These are phyloP conservation scores for Cydia strobilella DNA, from an alignment of 1,140 invertebrate species.

Conservation along the genomic window DNA sequence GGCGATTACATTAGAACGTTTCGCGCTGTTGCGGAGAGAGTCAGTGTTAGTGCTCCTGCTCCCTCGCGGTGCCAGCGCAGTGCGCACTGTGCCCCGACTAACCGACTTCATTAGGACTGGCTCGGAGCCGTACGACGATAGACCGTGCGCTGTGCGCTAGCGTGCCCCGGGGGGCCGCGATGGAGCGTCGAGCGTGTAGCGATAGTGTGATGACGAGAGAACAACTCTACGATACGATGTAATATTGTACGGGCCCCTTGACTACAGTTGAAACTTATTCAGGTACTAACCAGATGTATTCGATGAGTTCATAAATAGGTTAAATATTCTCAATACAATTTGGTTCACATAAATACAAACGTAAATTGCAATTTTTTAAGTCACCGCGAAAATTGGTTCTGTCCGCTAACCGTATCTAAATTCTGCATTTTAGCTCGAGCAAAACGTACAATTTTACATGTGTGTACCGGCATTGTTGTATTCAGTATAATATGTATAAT, in stretches of 20 bases:
- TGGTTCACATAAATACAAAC: too few species aligned
- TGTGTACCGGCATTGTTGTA: neutral
- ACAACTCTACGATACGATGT: neutral
- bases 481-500: too few species aligned
- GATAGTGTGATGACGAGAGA: neutral
- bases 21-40: constrained; percentile 64
- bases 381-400: neutral
- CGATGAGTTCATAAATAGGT: neutral
- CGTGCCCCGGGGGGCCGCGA: constrained; percentile 37
- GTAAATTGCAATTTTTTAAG: neutral
- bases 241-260: neutral
- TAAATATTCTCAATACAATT: too few species aligned
- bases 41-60: neutral
- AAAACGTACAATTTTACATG: neutral
- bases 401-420: neutral
- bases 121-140: neutral
- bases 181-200: neutral
- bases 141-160: constrained; percentile 38
- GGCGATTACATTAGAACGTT: constrained; percentile 70
- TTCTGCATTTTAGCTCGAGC: neutral
- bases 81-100: too few species aligned
- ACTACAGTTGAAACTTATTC: neutral
- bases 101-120: too few species aligned
- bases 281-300: neutral
- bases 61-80: too few species aligned